These are phyloP conservation scores for Diuraphis noxia DNA, from an alignment of 1,140 invertebrate species.

Conservation along the genomic window DNA sequence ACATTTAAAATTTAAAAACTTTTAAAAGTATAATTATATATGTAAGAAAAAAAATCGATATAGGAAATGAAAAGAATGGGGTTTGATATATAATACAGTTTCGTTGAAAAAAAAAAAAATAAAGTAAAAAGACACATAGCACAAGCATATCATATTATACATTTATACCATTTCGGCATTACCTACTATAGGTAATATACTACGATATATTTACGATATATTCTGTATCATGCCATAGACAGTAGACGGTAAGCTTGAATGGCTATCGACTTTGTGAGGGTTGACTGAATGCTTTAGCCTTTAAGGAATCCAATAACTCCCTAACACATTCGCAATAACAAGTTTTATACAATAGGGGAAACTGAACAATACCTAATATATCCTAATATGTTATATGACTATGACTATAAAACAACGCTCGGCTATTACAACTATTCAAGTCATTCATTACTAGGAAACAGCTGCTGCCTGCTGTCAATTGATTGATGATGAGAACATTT, in stretches of 20 bases:
- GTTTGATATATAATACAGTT: not conserved
- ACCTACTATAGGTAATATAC: not conserved
- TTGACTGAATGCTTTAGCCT: not conserved
- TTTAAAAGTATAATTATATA: not conserved
- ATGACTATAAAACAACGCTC: constrained; percentile 23
- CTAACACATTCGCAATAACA: constrained; percentile 1
- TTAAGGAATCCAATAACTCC: not conserved
- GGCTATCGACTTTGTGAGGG: constrained; percentile 14
- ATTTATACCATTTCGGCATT: not conserved
- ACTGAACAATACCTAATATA: not conserved
- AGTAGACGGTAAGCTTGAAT: constrained; percentile 17
- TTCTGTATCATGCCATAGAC: not conserved
- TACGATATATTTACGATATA: not conserved
- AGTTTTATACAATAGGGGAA: constrained; percentile 18
- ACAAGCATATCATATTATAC: constrained; percentile 9
- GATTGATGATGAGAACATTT: not conserved
- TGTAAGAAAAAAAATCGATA: not conserved
- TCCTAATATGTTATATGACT: not conserved
- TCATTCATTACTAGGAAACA: constrained; percentile 1
- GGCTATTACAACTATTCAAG: not conserved
- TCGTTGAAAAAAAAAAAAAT: not conserved
- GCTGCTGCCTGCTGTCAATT: not conserved
- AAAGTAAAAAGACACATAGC: not conserved
- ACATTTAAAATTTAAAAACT: not conserved
- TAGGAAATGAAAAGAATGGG: not conserved